Evolutionary conservation across 2,113 vertebrate species (phyloP).

Genomic region (Climacteris rufus): DNA sequence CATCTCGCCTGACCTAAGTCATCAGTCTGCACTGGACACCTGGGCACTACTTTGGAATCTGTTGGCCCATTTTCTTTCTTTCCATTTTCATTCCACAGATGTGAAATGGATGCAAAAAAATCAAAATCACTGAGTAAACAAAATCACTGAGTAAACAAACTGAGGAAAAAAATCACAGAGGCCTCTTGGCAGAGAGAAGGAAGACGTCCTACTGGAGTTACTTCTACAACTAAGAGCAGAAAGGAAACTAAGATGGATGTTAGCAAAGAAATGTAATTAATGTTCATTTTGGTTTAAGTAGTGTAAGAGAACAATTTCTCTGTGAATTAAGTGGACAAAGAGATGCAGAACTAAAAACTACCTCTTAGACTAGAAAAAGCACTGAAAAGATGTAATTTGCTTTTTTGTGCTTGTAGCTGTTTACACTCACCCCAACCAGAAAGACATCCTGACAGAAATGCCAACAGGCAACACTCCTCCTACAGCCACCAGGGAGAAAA

Average conservation of each 20-base stretch:
- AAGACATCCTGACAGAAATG: slow-evolving; percentile 73
- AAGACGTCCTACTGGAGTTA: neutral
- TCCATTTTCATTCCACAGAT: neutral
- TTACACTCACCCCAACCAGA: slow-evolving; percentile 72
- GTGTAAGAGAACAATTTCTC: slow-evolving; percentile 31
- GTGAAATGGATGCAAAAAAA: slow-evolving; percentile 8
- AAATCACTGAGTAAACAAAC: neutral
- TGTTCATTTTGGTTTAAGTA: slow-evolving; percentile 57
- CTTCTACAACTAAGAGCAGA: slow-evolving; percentile 55
- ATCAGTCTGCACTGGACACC: neutral
- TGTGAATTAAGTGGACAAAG: slow-evolving; percentile 45
- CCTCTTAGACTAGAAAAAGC: slow-evolving; percentile 25
- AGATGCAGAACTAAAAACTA: slow-evolving; percentile 45
- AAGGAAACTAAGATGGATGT: slow-evolving; percentile 28
- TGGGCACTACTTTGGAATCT: neutral
- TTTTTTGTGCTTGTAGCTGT: neutral
- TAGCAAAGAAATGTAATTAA: slow-evolving; percentile 54
- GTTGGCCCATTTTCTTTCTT: neutral
- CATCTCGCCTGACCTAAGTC: neutral
- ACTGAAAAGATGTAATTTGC: slow-evolving; percentile 9
- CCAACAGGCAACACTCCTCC: slow-evolving; percentile 68
- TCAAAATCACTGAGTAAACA: neutral
- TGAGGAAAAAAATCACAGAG: slow-evolving; percentile 1
- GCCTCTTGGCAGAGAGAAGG: neutral
- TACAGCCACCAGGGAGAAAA: slow-evolving; percentile 65